phyloP scores from a whole-genome alignment of 2,797 vertebrate genomes.

The Tadarida brasiliensis region DNA sequence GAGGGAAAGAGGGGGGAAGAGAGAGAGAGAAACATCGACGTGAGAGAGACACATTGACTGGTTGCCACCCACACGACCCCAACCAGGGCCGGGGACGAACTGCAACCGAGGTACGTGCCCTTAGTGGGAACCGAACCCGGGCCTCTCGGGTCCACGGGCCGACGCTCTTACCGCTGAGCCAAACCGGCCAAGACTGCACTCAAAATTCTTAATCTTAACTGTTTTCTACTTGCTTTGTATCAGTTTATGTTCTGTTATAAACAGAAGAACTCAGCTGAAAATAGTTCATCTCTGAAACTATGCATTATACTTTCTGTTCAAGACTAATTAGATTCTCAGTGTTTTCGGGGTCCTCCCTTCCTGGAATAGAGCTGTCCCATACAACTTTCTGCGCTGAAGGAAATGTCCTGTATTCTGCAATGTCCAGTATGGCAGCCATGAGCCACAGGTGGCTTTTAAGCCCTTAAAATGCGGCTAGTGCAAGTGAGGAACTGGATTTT shows the following conservation, averaged over 20 bases:
- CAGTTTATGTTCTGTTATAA: neutral
- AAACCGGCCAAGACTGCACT: too few species aligned
- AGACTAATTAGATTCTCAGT: neutral
- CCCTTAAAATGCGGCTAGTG: neutral
- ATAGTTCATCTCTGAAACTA: neutral
- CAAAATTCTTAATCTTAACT: neutral
- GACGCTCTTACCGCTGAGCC: too few species aligned
- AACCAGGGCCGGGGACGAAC: too few species aligned
- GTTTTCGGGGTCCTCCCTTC: neutral
- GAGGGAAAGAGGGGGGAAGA: too few species aligned
- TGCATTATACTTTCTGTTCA: neutral
- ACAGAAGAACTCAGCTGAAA: conserved; percentile 40
- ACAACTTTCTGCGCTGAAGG: neutral
- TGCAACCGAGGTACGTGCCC: too few species aligned
- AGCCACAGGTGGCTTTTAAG: neutral
- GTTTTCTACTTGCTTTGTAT: neutral
- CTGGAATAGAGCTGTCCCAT: neutral
- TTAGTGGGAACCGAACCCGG: too few species aligned
- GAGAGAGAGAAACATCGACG: too few species aligned
- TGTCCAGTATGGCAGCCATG: neutral
- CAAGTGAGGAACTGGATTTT: neutral
- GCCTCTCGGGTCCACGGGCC: too few species aligned
- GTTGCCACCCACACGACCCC: too few species aligned
- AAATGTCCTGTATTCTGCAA: neutral
- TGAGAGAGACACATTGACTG: too few species aligned